phyloP scores from a whole-genome alignment of 2,797 vertebrate genomes.

The Pseudochaenichthys georgianus region DNA sequence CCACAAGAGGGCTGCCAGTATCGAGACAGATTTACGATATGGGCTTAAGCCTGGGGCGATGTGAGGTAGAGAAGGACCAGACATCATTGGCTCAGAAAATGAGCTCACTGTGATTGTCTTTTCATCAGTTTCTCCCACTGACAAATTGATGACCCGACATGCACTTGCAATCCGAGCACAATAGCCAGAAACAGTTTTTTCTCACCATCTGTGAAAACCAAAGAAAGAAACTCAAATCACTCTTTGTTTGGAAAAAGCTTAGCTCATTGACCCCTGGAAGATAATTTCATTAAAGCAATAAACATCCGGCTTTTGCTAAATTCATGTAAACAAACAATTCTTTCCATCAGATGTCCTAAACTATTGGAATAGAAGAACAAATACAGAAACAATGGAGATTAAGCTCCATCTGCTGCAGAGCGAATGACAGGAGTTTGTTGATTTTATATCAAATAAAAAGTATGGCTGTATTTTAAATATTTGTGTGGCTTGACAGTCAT shows the following conservation, averaged over 20 bases:
- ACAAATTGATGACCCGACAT: slow-evolving; percentile 53
- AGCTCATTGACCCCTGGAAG: slow-evolving; percentile 18
- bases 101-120: slow-evolving; percentile 12
- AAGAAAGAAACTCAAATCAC: slow-evolving; percentile 19
- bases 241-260: slow-evolving; percentile 39
- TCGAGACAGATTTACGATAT: background rate
- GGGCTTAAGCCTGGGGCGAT: background rate
- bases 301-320: slow-evolving; percentile 22
- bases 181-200: slow-evolving; percentile 51
- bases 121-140: slow-evolving; percentile 38
- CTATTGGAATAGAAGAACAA: no score
- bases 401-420: no score
- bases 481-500: background rate
- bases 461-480: background rate
- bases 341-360: slow-evolving; percentile 22
- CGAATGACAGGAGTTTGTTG: background rate
- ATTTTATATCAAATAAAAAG: background rate
- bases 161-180: slow-evolving; percentile 57
- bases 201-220: slow-evolving; percentile 46
- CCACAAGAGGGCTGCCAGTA: background rate
- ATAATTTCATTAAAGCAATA: slow-evolving; percentile 28
- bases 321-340: background rate
- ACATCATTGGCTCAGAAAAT: slow-evolving; percentile 35
- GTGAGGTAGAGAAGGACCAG: slow-evolving; percentile 5
- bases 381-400: no score